A percentile compares a stretch with the other conserved stretches of the same genome.
Conservation (phyloP, 64 coral and sea anemone genomes). For the Actinia tenebrosa region DNA sequence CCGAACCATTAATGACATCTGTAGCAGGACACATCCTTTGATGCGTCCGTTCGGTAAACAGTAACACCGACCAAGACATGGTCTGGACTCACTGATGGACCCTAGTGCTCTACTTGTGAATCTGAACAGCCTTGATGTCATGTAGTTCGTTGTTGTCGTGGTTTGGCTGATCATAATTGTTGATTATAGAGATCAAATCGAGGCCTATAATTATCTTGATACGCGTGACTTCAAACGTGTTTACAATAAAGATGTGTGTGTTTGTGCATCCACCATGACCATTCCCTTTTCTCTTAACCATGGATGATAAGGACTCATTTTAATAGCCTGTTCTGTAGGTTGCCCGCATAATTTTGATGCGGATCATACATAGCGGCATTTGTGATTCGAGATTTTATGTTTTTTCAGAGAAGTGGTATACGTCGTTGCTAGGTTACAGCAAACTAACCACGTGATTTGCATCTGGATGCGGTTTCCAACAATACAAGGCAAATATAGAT, state of each 20-base stretch:
- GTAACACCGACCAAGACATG: neutral
- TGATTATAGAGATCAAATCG: neutral
- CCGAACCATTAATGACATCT: neutral
- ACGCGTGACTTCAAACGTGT: neutral
- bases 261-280: neutral
- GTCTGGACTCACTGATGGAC: neutral
- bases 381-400: neutral
- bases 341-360: neutral
- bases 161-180: neutral
- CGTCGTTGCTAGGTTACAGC: neutral
- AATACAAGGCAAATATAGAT: too few relatives aligned
- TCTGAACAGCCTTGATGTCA: neutral
- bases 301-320: neutral
- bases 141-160: neutral
- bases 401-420: neutral
- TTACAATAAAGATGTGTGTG: neutral
- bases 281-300: neutral
- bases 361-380: neutral
- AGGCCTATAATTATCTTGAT: neutral
- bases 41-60: neutral
- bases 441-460: neutral
- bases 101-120: neutral
- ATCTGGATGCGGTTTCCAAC: neutral
- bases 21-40: neutral
- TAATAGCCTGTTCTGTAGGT: neutral